Percentiles rank a stretch among this genome's conserved stretches.
Conservation (phyloP, 2,113 vertebrate species). For the Leptodactylus fuscus region DNA sequence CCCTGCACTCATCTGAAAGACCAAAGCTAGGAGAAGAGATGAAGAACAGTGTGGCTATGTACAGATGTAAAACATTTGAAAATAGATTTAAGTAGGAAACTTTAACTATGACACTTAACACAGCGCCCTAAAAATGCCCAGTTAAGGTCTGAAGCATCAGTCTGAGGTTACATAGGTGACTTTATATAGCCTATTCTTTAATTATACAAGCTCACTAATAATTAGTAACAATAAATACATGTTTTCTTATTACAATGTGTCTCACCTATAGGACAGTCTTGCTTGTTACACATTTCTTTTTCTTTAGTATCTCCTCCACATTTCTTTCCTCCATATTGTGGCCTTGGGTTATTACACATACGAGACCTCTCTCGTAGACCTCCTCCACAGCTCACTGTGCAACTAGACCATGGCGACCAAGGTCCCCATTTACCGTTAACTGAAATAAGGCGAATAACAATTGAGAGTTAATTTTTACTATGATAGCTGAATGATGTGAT, state of each 20-base stretch:
- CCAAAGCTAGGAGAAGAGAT: too few relatives aligned
- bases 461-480: background rate
- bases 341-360: slow-evolving; percentile 89
- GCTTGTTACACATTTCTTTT: slow-evolving; percentile 85
- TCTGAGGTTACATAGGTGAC: too few relatives aligned
- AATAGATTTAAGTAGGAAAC: too few relatives aligned
- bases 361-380: slow-evolving; percentile 84
- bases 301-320: slow-evolving; percentile 83
- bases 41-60: too few relatives aligned
- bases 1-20: too few relatives aligned
- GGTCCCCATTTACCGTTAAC: slow-evolving; percentile 95
- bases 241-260: background rate
- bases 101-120: too few relatives aligned
- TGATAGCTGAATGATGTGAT: background rate
- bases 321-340: slow-evolving; percentile 84
- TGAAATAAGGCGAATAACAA: slow-evolving; percentile 63
- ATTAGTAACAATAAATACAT: too few relatives aligned
- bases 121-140: too few relatives aligned
- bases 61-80: too few relatives aligned
- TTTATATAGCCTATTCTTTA: too few relatives aligned
- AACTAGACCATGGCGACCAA: slow-evolving; percentile 95
- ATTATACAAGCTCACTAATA: too few relatives aligned
- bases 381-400: slow-evolving; percentile 88
- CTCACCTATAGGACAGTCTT: slow-evolving; percentile 89
- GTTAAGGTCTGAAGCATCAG: too few relatives aligned